phyloP scores from a whole-genome alignment of 1,140 invertebrate genomes.

The Magallana angulata region DNA sequence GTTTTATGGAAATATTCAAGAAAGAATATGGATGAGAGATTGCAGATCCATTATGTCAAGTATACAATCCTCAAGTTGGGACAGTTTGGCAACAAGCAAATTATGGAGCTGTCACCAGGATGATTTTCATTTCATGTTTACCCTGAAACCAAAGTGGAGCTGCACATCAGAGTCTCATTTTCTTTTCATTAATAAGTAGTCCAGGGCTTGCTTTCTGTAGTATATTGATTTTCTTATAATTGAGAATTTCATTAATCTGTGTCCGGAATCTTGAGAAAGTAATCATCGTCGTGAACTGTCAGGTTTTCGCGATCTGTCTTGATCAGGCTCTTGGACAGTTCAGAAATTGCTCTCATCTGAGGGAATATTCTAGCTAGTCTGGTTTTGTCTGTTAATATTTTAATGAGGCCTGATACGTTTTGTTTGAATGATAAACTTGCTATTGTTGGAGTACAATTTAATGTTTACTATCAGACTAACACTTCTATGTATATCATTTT shows the following conservation, averaged over 20 bases:
- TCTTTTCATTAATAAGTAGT: conserved; percentile 23
- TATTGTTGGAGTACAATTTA: too few species aligned
- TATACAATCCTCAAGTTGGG: neutral
- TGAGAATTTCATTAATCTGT: conserved; percentile 35
- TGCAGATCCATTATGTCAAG: conserved; percentile 25
- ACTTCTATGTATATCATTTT: too few species aligned
- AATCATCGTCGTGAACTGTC: conserved; percentile 11
- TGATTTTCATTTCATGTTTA: conserved; percentile 20
- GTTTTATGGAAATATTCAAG: conserved; percentile 27
- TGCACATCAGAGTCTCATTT: conserved; percentile 25
- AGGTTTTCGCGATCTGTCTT: conserved; percentile 5
- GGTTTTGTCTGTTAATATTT: too few species aligned
- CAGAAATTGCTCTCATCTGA: neutral
- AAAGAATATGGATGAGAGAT: conserved; percentile 33
- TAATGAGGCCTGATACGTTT: too few species aligned
- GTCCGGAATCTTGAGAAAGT: conserved; percentile 29
- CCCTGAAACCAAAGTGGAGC: neutral
- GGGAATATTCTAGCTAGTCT: neutral
- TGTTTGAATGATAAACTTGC: too few species aligned
- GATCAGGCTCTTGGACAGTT: conserved; percentile 3
- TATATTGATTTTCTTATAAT: conserved; percentile 30
- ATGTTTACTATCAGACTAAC: too few species aligned
- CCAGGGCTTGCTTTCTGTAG: neutral
- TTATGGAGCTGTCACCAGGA: conserved; percentile 13
- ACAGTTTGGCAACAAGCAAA: conserved; percentile 16